These are phyloP conservation scores for Chymomyza fuscimana DNA, from an alignment of 2,888 invertebrate genomes.

Conservation along the genomic window DNA sequence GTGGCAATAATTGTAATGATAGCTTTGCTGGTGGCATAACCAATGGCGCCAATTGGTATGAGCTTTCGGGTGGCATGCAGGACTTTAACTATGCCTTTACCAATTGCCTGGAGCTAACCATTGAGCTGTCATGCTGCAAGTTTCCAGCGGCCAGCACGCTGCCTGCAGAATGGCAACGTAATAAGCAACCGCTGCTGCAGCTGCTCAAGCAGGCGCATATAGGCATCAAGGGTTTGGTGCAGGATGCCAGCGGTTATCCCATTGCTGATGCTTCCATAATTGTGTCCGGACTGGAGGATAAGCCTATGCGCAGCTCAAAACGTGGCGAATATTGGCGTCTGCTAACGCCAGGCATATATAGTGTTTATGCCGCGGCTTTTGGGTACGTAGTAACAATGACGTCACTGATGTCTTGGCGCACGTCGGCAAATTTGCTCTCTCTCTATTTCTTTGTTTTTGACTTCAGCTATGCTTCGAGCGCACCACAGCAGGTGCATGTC, in stretches of 20 bases:
- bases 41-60: slow-evolving; percentile 96
- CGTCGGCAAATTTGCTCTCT: background rate
- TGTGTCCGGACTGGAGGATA: slow-evolving; percentile 87
- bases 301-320: slow-evolving; percentile 88
- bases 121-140: slow-evolving; percentile 98
- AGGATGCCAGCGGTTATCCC: slow-evolving; percentile 78
- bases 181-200: slow-evolving; percentile 90
- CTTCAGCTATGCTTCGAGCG: slow-evolving; percentile 81
- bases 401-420: background rate
- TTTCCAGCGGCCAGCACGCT: slow-evolving; percentile 88
- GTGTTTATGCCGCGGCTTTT: slow-evolving; percentile 85
- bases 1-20: slow-evolving; percentile 87
- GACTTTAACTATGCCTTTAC: slow-evolving; percentile 98
- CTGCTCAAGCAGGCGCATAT: slow-evolving; percentile 91
- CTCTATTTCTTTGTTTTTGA: slow-evolving; percentile 20
- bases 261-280: slow-evolving; percentile 86
- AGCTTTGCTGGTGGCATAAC: slow-evolving; percentile 90
- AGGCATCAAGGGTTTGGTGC: slow-evolving; percentile 82
- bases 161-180: slow-evolving; percentile 89
- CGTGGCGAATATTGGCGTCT: slow-evolving; percentile 97
- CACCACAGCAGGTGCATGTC: slow-evolving; percentile 76
- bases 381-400: slow-evolving; percentile 82
- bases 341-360: slow-evolving; percentile 92
- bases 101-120: slow-evolving; percentile 97
- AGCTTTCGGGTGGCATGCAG: slow-evolving; percentile 96